Conservation (phyloP, 2,113 vertebrate species). For the Calypte anna region DNA sequence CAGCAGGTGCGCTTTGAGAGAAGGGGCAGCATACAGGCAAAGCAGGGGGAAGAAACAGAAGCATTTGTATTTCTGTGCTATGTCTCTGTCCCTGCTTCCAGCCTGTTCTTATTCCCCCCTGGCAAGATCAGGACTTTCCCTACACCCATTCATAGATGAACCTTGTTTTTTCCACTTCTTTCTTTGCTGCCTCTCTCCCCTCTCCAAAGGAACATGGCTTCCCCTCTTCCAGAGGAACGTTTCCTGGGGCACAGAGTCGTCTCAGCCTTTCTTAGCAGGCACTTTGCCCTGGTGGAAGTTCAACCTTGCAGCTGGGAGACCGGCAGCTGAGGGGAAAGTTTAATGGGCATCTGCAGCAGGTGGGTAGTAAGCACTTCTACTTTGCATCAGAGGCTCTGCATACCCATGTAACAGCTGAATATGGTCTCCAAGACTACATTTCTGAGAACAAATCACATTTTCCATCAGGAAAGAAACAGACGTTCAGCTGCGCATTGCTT, state of each 20-base stretch:
- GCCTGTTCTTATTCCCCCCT: not conserved
- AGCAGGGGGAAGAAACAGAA: not conserved
- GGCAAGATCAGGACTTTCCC: not conserved
- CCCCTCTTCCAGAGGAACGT: not conserved
- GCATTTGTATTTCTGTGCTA: not conserved
- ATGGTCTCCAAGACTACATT: not conserved
- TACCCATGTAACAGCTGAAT: not conserved
- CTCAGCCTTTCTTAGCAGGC: not conserved
- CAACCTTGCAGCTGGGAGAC: not conserved
- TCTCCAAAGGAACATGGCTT: not conserved
- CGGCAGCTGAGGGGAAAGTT: not conserved
- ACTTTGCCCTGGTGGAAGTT: not conserved
- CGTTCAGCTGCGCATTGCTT: not conserved
- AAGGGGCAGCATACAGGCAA: not conserved
- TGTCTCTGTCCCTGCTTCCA: not conserved
- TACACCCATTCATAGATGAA: not conserved
- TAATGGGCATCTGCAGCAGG: not conserved
- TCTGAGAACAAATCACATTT: conserved; percentile 5
- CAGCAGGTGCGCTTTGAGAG: not conserved
- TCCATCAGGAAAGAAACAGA: not conserved
- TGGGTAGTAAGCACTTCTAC: not conserved
- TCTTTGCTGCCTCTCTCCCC: not conserved
- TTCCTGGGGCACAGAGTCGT: fast-evolving
- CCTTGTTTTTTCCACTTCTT: not conserved
- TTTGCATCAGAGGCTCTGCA: not conserved